phyloP scores from a whole-genome alignment of 1,140 invertebrate genomes.

The Drosophila asahinai region DNA sequence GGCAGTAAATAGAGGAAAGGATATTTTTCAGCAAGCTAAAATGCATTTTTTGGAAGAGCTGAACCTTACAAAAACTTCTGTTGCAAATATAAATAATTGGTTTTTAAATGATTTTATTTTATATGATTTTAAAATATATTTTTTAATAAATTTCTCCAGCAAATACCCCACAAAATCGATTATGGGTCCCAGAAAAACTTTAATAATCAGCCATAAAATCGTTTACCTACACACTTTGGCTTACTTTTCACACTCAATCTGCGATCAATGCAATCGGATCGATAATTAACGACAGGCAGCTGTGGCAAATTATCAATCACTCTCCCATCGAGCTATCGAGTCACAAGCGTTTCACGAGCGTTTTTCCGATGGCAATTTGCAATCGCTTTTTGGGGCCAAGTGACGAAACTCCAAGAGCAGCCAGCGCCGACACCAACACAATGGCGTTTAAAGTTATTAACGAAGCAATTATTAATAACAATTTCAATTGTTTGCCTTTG shows the following conservation, averaged over 20 bases:
- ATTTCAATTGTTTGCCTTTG: slow-evolving; percentile 67
- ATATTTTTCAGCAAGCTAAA: too few species aligned
- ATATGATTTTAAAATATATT: not conserved
- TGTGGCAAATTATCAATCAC: slow-evolving; percentile 40
- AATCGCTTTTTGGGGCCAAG: slow-evolving; percentile 60
- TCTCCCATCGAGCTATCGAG: not conserved
- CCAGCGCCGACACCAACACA: slow-evolving; percentile 13
- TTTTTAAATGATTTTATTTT: not conserved
- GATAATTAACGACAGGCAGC: slow-evolving; percentile 36
- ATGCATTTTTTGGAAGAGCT: too few species aligned
- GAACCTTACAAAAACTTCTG: too few species aligned
- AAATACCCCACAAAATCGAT: not conserved
- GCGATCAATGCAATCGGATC: slow-evolving; percentile 30
- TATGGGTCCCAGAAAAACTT: not conserved
- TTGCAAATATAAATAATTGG: not conserved
- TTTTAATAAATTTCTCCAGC: not conserved
- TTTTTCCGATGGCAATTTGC: slow-evolving; percentile 52
- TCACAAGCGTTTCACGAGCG: slow-evolving; percentile 18
- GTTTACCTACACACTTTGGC: slow-evolving; percentile 14
- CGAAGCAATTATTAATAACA: slow-evolving; percentile 76
- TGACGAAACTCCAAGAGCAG: slow-evolving; percentile 58
- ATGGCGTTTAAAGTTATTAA: slow-evolving; percentile 70
- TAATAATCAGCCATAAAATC: slow-evolving; percentile 10
- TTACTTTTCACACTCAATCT: slow-evolving; percentile 34
- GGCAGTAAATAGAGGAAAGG: too few species aligned